Evolutionary conservation across 2,113 vertebrate genomes (phyloP).

Genomic region (Anarhynchus alexandrinus): DNA sequence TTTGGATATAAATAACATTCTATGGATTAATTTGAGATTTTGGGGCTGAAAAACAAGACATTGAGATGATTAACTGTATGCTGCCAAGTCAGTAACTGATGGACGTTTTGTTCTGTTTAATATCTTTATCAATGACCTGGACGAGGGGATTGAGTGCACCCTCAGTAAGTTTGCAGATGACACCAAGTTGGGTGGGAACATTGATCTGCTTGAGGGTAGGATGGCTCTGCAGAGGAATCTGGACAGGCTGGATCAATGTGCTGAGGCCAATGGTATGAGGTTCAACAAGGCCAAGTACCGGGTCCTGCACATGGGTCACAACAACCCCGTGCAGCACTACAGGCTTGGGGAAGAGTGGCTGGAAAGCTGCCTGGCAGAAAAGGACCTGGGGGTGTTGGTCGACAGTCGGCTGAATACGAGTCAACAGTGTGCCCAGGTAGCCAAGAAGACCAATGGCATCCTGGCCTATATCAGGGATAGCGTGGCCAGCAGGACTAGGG

Average conservation of each 20-base stretch:
- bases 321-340: neutral
- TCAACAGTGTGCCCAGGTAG: neutral
- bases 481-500: neutral
- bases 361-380: neutral
- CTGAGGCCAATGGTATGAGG: neutral
- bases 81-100: neutral
- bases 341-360: neutral
- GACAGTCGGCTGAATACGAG: neutral
- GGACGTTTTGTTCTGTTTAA: neutral
- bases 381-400: neutral
- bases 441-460: neutral
- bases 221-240: neutral
- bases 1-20: rapidly evolving
- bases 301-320: neutral
- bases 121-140: neutral
- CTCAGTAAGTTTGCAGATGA: neutral
- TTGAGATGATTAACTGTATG: rapidly evolving
- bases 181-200: neutral
- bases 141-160: neutral
- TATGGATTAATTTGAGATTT: too few relatives aligned
- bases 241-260: neutral
- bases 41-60: neutral
- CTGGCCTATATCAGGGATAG: neutral
- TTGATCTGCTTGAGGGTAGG: neutral
- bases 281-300: neutral